These are phyloP conservation scores for Macaria liturata DNA, from an alignment of 2,888 invertebrate species.

Conservation along the genomic window DNA sequence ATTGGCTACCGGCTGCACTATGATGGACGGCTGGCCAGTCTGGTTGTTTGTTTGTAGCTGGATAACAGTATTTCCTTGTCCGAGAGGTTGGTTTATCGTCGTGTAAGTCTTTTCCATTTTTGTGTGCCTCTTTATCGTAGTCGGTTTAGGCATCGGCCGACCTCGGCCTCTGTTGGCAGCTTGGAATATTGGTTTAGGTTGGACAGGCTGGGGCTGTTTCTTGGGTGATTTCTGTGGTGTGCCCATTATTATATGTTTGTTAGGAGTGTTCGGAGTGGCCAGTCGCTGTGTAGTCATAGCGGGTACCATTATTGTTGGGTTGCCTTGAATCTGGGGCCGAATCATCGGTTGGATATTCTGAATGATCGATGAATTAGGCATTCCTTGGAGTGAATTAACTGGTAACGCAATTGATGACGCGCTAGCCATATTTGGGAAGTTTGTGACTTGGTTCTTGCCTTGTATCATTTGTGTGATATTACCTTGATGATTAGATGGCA, in stretches of 20 bases:
- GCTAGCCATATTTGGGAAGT: conserved; percentile 78
- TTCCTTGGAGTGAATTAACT: conserved; percentile 76
- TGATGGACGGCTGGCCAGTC: conserved; percentile 85
- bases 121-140: conserved; percentile 75
- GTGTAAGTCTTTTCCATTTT: conserved; percentile 77
- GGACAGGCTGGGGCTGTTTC: conserved; percentile 72
- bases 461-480: conserved; percentile 68
- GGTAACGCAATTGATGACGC: conserved; percentile 77
- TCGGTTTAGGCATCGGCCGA: conserved; percentile 75
- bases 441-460: conserved; percentile 72
- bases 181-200: conserved; percentile 79
- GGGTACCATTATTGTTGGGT: conserved; percentile 75
- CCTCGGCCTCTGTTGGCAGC: conserved; percentile 69
- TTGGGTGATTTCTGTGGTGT: conserved; percentile 76
- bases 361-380: conserved; percentile 73
- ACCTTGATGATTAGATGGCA: conserved; percentile 71
- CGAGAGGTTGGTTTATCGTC: conserved; percentile 75
- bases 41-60: conserved; percentile 83
- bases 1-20: conserved; percentile 86
- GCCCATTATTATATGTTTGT: conserved; percentile 72
- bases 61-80: conserved; percentile 78
- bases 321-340: conserved; percentile 73
- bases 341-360: conserved; percentile 81
- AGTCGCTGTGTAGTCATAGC: conserved; percentile 75
- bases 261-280: conserved; percentile 69